Percentiles rank a stretch among this genome's conserved stretches.
These are phyloP conservation scores for Dioctria linearis DNA, from an alignment of 2,888 invertebrate species.

Conservation along the genomic window DNA sequence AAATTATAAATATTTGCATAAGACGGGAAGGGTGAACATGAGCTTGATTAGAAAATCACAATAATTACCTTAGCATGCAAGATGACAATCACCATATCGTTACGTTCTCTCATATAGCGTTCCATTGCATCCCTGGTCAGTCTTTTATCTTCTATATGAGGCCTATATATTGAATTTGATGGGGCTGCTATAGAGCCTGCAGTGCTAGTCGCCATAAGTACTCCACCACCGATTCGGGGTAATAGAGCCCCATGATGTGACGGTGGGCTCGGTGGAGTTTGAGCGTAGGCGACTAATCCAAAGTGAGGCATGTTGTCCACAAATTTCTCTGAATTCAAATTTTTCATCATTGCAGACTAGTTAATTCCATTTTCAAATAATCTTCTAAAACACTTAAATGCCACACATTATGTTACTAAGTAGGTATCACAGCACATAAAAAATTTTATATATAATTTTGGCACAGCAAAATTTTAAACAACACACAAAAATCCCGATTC, in stretches of 20 bases:
- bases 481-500: neutral
- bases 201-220: conserved; percentile 57
- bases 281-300: conserved; percentile 78
- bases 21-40: neutral
- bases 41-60: neutral
- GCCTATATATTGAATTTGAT: conserved; percentile 64
- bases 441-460: conserved; percentile 22
- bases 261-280: conserved; percentile 85
- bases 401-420: neutral
- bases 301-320: conserved; percentile 68
- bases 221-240: conserved; percentile 62
- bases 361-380: conserved; percentile 12
- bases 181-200: conserved; percentile 60
- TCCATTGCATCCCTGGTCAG: conserved; percentile 82
- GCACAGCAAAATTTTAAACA: conserved; percentile 44
- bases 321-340: conserved; percentile 61
- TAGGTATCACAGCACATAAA: conserved; percentile 27
- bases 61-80: conserved; percentile 88
- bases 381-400: conserved; percentile 4
- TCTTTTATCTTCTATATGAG: conserved; percentile 79
- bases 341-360: conserved; percentile 59
- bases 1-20: neutral
- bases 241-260: conserved; percentile 77
- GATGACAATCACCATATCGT: conserved; percentile 97
- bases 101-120: conserved; percentile 92